Conservation (phyloP, 2,113 vertebrate genomes). For the Calidris pugnax region DNA sequence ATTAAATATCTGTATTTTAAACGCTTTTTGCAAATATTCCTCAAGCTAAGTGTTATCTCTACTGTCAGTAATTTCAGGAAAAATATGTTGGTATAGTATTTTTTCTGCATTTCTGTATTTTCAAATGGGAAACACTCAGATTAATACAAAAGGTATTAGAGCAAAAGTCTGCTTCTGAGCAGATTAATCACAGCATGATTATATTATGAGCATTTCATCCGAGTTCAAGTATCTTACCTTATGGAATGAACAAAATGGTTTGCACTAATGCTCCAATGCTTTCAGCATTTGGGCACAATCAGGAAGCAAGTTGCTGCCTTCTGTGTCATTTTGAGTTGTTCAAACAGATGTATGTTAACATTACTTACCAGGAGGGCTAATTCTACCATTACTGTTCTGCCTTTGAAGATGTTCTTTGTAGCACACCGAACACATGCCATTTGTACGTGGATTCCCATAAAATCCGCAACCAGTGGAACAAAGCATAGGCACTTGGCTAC, state of each 20-base stretch:
- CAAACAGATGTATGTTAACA: accelerated
- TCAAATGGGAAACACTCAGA: not conserved
- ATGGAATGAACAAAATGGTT: not conserved
- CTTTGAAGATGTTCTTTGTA: slow-evolving; percentile 90
- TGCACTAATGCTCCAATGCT: not conserved
- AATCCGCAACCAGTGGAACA: slow-evolving; percentile 91
- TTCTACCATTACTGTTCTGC: slow-evolving; percentile 85
- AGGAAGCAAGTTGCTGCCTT: not conserved
- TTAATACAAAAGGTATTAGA: not conserved
- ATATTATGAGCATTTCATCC: not conserved
- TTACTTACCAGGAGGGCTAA: slow-evolving; percentile 85
- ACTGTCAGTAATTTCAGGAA: not conserved
- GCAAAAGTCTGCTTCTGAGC: not conserved
- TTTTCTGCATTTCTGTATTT: not conserved
- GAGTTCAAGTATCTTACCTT: too few relatives aligned
- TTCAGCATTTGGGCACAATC: not conserved
- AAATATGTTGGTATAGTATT: not conserved
- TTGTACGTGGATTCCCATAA: slow-evolving; percentile 88
- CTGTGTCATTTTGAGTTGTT: not conserved
- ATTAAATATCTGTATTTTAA: not conserved
- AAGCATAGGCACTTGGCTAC: slow-evolving; percentile 87
- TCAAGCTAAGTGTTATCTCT: not conserved
- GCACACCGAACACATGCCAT: slow-evolving; percentile 90
- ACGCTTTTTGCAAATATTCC: not conserved
- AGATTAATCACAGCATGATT: not conserved